Evolutionary conservation across 2,113 vertebrate species (phyloP).

Genomic region (Pontoporia blainvillei): DNA sequence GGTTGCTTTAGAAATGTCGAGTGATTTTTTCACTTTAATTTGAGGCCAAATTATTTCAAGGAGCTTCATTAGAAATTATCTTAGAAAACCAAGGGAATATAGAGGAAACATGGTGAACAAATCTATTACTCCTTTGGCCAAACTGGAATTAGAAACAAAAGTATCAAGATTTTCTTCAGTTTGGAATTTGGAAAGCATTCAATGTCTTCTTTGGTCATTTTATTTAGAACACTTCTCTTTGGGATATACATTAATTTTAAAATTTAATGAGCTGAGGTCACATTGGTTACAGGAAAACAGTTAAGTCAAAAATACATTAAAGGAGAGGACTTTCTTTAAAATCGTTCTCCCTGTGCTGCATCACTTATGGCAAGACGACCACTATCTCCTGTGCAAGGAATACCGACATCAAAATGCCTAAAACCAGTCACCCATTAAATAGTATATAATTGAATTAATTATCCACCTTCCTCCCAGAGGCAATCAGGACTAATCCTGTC

Average conservation of each 20-base stretch:
- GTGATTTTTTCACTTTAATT: neutral
- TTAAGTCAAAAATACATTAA: constrained; percentile 6
- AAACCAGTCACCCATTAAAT: neutral
- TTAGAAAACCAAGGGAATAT: neutral
- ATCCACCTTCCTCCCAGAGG: neutral
- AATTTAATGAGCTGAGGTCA: constrained; percentile 43
- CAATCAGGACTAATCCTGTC: neutral
- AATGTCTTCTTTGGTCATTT: neutral
- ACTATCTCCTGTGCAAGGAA: neutral
- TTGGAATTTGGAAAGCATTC: constrained; percentile 39
- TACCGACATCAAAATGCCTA: neutral
- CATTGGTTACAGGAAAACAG: neutral
- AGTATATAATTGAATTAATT: neutral
- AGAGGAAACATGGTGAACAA: neutral
- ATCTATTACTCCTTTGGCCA: neutral
- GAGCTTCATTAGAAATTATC: neutral
- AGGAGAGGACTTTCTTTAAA: neutral
- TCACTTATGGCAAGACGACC: neutral
- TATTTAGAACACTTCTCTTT: neutral
- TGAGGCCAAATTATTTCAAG: constrained; percentile 4
- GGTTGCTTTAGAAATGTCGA: neutral
- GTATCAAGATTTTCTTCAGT: constrained; percentile 6
- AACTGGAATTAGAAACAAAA: neutral
- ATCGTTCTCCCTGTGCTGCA: neutral
- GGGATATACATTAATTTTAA: constrained; percentile 41